A percentile compares a stretch with the other conserved stretches of the same genome.
Conservation (phyloP, 2,113 vertebrate species). For the Apeltes quadracus region DNA sequence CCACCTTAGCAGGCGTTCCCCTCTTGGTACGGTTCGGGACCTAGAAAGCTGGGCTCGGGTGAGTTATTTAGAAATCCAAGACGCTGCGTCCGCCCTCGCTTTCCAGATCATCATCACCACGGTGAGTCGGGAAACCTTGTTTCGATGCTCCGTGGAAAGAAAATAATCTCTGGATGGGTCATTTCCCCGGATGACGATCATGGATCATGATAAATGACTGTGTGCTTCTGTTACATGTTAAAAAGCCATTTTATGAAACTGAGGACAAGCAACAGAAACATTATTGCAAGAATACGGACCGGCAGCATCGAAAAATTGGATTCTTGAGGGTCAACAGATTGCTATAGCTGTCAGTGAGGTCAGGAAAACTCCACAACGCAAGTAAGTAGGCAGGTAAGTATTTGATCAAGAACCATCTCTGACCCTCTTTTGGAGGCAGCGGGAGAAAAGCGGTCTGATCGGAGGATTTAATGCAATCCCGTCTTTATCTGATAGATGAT, state of each 20-base stretch:
- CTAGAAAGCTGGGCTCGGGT: slow-evolving; percentile 22
- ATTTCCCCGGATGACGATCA: slow-evolving; percentile 24
- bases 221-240: not conserved
- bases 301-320: not conserved
- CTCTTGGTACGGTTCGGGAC: not conserved
- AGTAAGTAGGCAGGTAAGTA: not conserved
- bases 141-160: slow-evolving; percentile 16
- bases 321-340: not conserved
- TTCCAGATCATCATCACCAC: slow-evolving; percentile 23
- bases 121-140: slow-evolving; percentile 12
- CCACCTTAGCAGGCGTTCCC: slow-evolving; percentile 5
- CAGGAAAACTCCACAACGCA: not conserved
- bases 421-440: not conserved
- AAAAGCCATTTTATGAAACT: not conserved
- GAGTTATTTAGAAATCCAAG: slow-evolving; percentile 33
- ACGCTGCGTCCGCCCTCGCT: slow-evolving; percentile 1
- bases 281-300: not conserved
- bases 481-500: not conserved
- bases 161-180: not conserved
- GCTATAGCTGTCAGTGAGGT: not conserved
- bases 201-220: not conserved
- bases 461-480: not conserved
- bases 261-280: not conserved
- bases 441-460: not conserved
- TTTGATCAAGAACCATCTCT: not conserved